A percentile compares a stretch with the other conserved stretches of the same genome.
Conservation (phyloP, 2,113 vertebrate species). For the Opisthocomus hoazin region DNA sequence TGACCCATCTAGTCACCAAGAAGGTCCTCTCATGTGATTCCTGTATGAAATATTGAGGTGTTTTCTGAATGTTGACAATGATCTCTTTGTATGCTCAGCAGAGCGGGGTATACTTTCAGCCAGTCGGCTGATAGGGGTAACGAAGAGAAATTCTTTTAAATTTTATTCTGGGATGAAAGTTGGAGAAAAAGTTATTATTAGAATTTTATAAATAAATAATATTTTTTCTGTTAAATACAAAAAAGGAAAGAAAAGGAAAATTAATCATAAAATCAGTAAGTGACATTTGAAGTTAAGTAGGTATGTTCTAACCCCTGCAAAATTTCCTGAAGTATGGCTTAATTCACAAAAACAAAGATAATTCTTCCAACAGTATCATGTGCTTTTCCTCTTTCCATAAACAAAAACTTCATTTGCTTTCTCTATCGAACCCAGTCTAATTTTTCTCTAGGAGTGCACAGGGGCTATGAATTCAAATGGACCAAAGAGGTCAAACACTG, state of each 20-base stretch:
- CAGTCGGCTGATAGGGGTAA: not conserved
- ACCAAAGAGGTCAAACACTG: not conserved
- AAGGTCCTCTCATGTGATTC: slow-evolving; percentile 22
- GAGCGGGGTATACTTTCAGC: not conserved
- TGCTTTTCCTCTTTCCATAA: not conserved
- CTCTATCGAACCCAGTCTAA: not conserved
- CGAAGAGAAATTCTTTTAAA: not conserved
- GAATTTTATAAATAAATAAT: not conserved
- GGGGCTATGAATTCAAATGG: not conserved
- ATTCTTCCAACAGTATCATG: not conserved
- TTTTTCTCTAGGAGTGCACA: not conserved
- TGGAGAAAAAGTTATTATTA: not conserved
- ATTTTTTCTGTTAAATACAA: not conserved
- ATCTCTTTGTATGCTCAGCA: not conserved
- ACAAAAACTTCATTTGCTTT: not conserved
- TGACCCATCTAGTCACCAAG: not conserved
- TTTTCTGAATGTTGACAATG: not conserved
- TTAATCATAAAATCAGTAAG: not conserved
- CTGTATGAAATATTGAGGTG: not conserved
- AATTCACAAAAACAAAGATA: not conserved
- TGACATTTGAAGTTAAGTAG: not conserved
- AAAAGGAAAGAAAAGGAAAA: not conserved
- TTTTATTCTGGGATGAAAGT: not conserved
- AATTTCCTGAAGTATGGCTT: not conserved
- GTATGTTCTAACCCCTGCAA: fast-evolving